Base-by-base conservation (phyloP, 1,140 invertebrate genomes). In the Varroa destructor region DNA sequence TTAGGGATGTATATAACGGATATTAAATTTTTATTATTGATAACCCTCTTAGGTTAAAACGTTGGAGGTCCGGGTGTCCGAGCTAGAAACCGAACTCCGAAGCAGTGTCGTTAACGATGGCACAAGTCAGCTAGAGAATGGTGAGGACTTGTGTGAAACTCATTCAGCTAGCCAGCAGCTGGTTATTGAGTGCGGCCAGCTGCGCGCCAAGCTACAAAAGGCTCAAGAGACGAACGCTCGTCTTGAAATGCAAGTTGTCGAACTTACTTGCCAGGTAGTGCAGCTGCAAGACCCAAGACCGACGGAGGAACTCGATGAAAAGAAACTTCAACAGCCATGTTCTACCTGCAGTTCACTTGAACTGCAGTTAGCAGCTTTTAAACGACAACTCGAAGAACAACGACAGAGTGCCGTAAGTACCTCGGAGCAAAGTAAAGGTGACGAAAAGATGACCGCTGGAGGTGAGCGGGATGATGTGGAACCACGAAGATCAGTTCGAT, bases 71-170 rank as follows among this genome's bases (percentile, higher is more conserved):
- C 61, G 61, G 12, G 61, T 67, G 61, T 46, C 40, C 12, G 61
- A 67, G 61, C 61, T 67, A 3, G 61, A 67, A 67, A 67, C 14
- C 37, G 61, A 67, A 40, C 46, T 67, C 40, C 46, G 46, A 51
- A 51, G 46, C 46, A 51, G 46, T 8, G 46, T 51, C 8, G 46
- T 8, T 8, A 51, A 51, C 8, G 46, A 51, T 8, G 40, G 8
- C 37, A 12, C 40, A 5, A 67, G 12, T 8, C 12, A 67, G 40
- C 36, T 25, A 37, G 40, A 40, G 12, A 46, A 67, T 3, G 40
- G 14, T 37, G 61, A 67, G 3, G 61, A 37, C 12, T 12, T 46
- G 46, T 43, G 3, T 40, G 61, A 67, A 12, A 51, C 46, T 51
- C 46, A 8, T 8, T 51, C 46, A 3, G 46, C 46, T 51, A 51